Evolutionary conservation across 2,888 invertebrate species (phyloP).

Genomic region (Tuberolachnus salignus): DNA sequence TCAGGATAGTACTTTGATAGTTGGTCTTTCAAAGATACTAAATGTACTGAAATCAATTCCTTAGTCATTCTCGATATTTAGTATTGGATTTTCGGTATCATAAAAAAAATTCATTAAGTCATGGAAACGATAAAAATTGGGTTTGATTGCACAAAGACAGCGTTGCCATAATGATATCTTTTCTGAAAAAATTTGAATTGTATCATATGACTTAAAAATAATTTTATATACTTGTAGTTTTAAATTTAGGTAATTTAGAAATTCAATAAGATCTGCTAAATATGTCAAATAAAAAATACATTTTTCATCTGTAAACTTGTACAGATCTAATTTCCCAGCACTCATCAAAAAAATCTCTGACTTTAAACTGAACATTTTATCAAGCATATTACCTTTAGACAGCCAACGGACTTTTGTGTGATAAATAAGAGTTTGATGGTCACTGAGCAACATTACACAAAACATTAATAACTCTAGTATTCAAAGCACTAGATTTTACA

Average conservation of each 20-base stretch:
- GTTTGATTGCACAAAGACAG: constrained; percentile 22
- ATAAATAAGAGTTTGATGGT: background rate
- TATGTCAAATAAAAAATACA: constrained; percentile 10
- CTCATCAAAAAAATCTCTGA: background rate
- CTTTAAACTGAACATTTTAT: background rate
- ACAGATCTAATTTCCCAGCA: constrained; percentile 4
- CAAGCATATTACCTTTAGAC: background rate
- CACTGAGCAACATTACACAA: constrained; percentile 3
- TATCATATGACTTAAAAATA: constrained; percentile 13
- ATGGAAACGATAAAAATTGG: constrained; percentile 11
- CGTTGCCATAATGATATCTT: constrained; percentile 24
- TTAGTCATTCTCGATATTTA: constrained; percentile 17
- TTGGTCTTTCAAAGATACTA: background rate
- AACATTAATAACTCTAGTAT: constrained; percentile 35
- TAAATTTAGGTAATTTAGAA: constrained; percentile 4
- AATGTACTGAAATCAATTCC: constrained; percentile 8
- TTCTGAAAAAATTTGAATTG: constrained; percentile 22
- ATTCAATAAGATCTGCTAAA: constrained; percentile 9
- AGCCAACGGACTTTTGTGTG: background rate
- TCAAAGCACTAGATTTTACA: constrained; percentile 48
- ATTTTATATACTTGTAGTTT: constrained; percentile 7
- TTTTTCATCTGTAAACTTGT: constrained; percentile 34
- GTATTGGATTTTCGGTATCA: constrained; percentile 15
- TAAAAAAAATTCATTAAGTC: constrained; percentile 14
- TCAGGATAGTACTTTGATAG: no score